These are phyloP conservation scores for Sarcophaga carnaria DNA, from an alignment of 2,888 invertebrate genomes.

Conservation along the genomic window DNA sequence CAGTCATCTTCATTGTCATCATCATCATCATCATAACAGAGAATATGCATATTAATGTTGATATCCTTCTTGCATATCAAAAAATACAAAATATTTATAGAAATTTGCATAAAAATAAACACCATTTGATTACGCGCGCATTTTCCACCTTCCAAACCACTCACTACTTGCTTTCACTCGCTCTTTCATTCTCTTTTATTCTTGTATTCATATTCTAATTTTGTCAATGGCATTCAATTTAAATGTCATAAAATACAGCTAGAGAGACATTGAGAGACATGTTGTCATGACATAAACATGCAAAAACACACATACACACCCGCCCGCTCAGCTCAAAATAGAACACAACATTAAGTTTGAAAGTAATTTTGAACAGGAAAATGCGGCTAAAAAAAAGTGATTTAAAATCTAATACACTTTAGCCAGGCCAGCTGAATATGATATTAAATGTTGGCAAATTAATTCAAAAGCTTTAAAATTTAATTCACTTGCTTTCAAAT, in stretches of 20 bases:
- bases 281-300: not conserved
- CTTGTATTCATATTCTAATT: constrained; percentile 31
- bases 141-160: not conserved
- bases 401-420: not conserved
- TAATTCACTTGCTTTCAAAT: too few relatives aligned
- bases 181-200: not conserved
- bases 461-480: too few relatives aligned
- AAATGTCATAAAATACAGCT: constrained; percentile 62
- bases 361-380: not conserved
- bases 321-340: not conserved
- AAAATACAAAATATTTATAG: constrained; percentile 49
- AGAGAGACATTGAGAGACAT: not conserved
- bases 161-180: not conserved
- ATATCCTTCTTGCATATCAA: constrained; percentile 51
- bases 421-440: too few relatives aligned
- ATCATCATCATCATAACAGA: constrained; percentile 20
- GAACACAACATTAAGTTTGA: not conserved
- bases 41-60: constrained; percentile 19
- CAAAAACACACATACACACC: not conserved
- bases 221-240: constrained; percentile 57
- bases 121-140: constrained; percentile 38
- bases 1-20: constrained; percentile 19
- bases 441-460: not conserved
- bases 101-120: constrained; percentile 58
- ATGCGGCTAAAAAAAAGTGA: not conserved